Evolutionary conservation across 2,113 vertebrate species (phyloP), one percentile per base, ranked within the genome.

Genomic region (Pao palembangensis): DNA sequence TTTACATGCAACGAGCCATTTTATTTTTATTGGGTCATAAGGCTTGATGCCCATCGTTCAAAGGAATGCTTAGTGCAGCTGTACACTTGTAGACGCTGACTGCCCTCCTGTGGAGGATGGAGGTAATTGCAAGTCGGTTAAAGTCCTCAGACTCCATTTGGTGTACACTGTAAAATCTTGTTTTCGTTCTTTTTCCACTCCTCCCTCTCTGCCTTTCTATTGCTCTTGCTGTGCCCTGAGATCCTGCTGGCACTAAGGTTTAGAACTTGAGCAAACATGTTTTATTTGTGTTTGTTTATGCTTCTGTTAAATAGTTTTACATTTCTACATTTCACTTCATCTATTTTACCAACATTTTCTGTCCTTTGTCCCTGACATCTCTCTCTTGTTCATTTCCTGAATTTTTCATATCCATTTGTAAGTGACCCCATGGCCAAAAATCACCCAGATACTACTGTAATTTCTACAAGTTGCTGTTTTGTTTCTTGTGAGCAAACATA

Each of bases 81-180:
- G n/a, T 19, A 2, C 6, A 2, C 17, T 58, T 3, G 52, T 23
- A 48, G 61, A 42, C 15, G 34, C 17, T 51, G 42, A 43, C 74
- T 69, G 75, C 81, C 76, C 78, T 78, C 85, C 17, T 56, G 28
- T 84, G 87, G 64, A 18, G 2, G 0, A n/a, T 49, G 58, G 7
- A 12, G 16, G 48, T 69, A 8, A 73, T 60, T 82, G 64, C 60
- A 71, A 47, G 41, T 17, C n/a, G 50, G 13, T 58, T 7, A 25
- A 18, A 14, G 48, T 12, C 14, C 16, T 20, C 8, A 7, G 25
- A 28, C 25, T 28, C 6, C 25, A 25, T 25, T 25, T 34, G 31
- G 31, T 10, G 8, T 6, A 34, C 6, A 4, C 34, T 38, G 34
- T 38, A 38, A 38, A 38, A 47, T 11, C 44, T 47, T 47, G 11